Evolutionary conservation across 2,888 invertebrate species (phyloP), one percentile per base, ranked within the genome.

Genomic region (Andricus quercusramuli): DNA sequence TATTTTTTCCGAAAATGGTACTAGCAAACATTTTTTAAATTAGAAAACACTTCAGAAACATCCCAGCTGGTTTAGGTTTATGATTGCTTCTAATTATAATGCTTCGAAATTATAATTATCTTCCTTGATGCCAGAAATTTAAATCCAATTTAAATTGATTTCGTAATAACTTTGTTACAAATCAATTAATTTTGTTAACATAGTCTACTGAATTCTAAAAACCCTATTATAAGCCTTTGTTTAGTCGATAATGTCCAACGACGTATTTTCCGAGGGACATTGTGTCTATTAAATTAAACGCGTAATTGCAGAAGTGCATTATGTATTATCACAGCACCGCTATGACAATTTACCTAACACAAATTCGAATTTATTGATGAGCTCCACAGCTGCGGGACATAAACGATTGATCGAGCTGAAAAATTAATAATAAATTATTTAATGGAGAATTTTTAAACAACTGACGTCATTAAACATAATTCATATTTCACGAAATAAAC

Each of bases 241-340:
- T 44, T 22, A 11, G 59, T 22, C 51, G 37, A 44, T 56, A 51
- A 74, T 66, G n/a, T 77, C 47, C 22, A 51, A 68, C 41, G 74
- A 77, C 82, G 81, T 81, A 83, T 83, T 86, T 85, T 84, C 83
- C 70, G 78, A 79, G 81, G 80, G 83, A 85, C 82, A 86, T 85
- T 84, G 82, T 80, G 82, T 84, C 80, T 82, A 85, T 86, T 85
- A 87, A 84, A 86, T 84, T 84, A 83, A 82, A 80, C 80, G 80
- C 78, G 83, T 85, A 86, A 87, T 87, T 85, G 84, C 83, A 82
- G 82, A 76, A 67, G 79, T 83, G 82, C 78, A 83, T 83, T 85
- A 82, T 78, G 83, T 80, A 83, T 85, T 83, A 83, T 82, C 83
- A 76, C 80, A 62, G 81, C 77, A 83, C 81, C 78, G 80, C 77